phyloP scores from a whole-genome alignment of 1,140 invertebrate genomes.

The Polyergus mexicanus region DNA sequence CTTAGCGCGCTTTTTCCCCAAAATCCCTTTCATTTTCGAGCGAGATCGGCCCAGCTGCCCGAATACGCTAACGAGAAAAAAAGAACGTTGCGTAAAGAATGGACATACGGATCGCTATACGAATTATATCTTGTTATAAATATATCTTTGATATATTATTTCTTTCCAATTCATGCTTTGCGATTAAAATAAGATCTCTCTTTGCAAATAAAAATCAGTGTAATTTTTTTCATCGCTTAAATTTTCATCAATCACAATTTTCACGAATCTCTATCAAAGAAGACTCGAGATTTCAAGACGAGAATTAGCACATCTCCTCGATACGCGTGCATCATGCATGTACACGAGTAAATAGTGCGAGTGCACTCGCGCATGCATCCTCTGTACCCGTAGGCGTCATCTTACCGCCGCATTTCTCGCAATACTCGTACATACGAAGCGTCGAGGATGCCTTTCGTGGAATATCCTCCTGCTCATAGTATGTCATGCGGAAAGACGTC shows the following conservation, averaged over 20 bases:
- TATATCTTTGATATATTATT: too few relatives aligned
- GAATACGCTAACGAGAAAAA: conserved; percentile 56
- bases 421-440: conserved; percentile 34
- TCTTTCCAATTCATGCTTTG: neutral
- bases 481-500: conserved; percentile 53
- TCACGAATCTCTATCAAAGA: neutral
- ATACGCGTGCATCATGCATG: neutral
- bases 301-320: neutral
- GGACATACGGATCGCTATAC: conserved; percentile 18
- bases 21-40: conserved; percentile 61
- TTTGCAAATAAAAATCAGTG: neutral
- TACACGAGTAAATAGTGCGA: neutral
- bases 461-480: conserved; percentile 53
- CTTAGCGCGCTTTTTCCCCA: conserved; percentile 55
- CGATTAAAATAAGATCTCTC: neutral
- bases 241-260: neutral
- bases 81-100: conserved; percentile 12
- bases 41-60: conserved; percentile 1
- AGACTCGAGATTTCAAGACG: neutral
- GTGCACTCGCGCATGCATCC: neutral
- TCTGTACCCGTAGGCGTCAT: conserved; percentile 6
- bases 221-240: neutral
- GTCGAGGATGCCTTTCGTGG: conserved; percentile 37
- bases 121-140: too few relatives aligned
- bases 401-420: conserved; percentile 48